Evolutionary conservation across 64 coral and sea anemone genomes (phyloP).

Genomic region (Anthopleura sola): DNA sequence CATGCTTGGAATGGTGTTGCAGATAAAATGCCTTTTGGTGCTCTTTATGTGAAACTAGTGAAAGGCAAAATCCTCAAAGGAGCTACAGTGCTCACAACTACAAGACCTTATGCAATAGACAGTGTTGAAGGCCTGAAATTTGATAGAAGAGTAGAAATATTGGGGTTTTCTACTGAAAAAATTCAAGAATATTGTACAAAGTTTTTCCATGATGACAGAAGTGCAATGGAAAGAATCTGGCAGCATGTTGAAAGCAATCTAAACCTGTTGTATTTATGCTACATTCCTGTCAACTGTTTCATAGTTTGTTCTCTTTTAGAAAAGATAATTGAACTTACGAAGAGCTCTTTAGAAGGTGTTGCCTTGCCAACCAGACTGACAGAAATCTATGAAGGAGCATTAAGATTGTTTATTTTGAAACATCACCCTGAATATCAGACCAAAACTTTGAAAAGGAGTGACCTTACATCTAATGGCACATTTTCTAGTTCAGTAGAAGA

Average conservation of each 20-base stretch:
- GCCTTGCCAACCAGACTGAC: constrained; percentile 41
- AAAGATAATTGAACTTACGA: background rate
- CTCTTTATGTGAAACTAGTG: constrained; percentile 28
- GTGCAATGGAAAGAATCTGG: background rate
- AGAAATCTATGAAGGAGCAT: constrained; percentile 43
- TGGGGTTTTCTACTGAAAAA: constrained; percentile 34
- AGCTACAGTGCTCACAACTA: constrained; percentile 27
- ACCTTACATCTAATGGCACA: background rate
- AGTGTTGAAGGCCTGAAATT: constrained; percentile 14
- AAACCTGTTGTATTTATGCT: constrained; percentile 52
- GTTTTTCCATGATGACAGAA: constrained; percentile 18
- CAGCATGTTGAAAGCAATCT: constrained; percentile 45
- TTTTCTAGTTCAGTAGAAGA: constrained; percentile 8
- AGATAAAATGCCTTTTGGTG: constrained; percentile 20
- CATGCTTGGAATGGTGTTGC: background rate
- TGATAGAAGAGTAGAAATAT: constrained; percentile 14
- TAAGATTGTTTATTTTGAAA: constrained; percentile 44
- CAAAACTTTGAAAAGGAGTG: background rate
- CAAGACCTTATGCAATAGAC: constrained; percentile 23
- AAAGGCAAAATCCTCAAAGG: constrained; percentile 21
- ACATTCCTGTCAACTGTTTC: constrained; percentile 59
- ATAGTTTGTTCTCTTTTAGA: constrained; percentile 62
- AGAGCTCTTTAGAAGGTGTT: background rate
- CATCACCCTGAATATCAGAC: constrained; percentile 34
- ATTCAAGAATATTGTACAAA: constrained; percentile 16